phyloP scores from a whole-genome alignment of 1,140 invertebrate species.

The Chelonus insularis region DNA sequence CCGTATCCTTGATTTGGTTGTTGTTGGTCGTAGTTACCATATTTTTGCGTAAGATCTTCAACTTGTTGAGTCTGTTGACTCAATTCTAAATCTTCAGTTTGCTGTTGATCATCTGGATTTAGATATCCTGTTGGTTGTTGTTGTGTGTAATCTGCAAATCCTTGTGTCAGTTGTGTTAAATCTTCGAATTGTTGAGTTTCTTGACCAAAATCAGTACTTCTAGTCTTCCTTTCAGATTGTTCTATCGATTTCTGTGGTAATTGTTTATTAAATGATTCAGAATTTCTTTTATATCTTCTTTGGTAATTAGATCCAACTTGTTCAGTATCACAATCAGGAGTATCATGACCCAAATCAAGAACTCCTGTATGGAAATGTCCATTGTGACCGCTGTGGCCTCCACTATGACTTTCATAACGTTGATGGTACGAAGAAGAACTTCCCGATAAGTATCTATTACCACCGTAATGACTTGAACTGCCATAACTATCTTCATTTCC shows the following conservation, averaged over 20 bases:
- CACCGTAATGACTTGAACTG: background rate
- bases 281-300: background rate
- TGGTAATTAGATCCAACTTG: background rate
- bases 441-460: background rate
- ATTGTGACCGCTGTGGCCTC: background rate
- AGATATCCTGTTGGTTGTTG: conserved; percentile 7
- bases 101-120: too few species aligned
- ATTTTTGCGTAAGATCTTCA: too few species aligned
- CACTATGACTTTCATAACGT: background rate
- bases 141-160: conserved; percentile 29
- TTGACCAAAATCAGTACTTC: background rate
- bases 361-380: conserved; percentile 1
- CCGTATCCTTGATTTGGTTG: too few species aligned
- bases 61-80: conserved; percentile 22
- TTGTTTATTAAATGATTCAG: too few species aligned
- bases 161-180: conserved; percentile 35
- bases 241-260: too few species aligned
- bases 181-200: conserved; percentile 25
- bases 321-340: conserved; percentile 27
- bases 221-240: background rate
- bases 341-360: conserved; percentile 21
- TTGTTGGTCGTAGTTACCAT: too few species aligned
- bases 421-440: background rate
- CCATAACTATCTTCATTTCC: background rate
- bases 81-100: conserved; percentile 7